Conservation (phyloP, 1,140 invertebrate species). For the Andrena cerasifolii region DNA sequence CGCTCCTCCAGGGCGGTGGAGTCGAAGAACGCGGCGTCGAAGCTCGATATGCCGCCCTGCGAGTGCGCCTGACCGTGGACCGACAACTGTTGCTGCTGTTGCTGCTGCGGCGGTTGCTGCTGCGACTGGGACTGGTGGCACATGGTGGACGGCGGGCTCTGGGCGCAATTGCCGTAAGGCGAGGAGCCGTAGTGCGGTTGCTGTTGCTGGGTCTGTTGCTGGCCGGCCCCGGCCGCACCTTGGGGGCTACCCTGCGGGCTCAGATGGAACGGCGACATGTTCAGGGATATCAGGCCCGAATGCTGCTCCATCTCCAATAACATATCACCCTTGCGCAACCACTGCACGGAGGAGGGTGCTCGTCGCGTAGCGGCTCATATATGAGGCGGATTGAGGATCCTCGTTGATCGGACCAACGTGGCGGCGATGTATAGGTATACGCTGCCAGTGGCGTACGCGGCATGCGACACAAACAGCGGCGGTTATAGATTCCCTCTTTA, state of each 20-base stretch:
- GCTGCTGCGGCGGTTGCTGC: constrained; percentile 55
- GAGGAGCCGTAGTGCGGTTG: constrained; percentile 72
- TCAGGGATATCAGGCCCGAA: constrained; percentile 91
- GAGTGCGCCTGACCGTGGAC: constrained; percentile 67
- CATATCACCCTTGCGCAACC: constrained; percentile 85
- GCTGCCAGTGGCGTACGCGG: neutral
- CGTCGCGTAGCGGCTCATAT: constrained; percentile 67
- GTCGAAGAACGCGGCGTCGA: constrained; percentile 85
- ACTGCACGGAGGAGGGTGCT: constrained; percentile 63
- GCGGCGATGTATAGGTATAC: neutral
- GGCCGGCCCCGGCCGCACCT: constrained; percentile 72
- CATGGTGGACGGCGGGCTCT: constrained; percentile 79
- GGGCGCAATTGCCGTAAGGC: constrained; percentile 74
- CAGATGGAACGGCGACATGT: constrained; percentile 91
- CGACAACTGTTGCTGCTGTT: constrained; percentile 62
- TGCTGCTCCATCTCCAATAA: constrained; percentile 92
- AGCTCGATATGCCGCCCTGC: constrained; percentile 74
- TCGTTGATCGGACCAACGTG: constrained; percentile 9
- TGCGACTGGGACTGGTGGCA: constrained; percentile 73
- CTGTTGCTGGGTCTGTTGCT: constrained; percentile 67
- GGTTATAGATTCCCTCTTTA: constrained; percentile 11
- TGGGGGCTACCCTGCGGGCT: constrained; percentile 86
- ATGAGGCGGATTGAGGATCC: constrained; percentile 32
- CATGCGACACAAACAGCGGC: constrained; percentile 4
- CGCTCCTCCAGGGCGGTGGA: constrained; percentile 96